Percentiles rank a stretch among this genome's conserved stretches.
phyloP scores from a whole-genome alignment of 2,888 invertebrate genomes.

The Hypomecis atomaria region DNA sequence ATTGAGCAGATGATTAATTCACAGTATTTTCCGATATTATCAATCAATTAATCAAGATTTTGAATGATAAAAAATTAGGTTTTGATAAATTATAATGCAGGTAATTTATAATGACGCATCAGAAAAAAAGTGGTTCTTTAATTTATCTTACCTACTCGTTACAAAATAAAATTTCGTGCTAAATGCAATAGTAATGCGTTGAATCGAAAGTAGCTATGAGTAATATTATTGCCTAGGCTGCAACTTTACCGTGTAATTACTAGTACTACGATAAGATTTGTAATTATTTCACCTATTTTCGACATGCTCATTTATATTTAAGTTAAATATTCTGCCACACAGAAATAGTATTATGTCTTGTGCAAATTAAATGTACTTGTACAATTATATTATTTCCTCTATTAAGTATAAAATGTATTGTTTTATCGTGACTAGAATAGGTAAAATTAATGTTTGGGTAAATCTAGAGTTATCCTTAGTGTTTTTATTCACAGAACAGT shows the following conservation, averaged over 20 bases:
- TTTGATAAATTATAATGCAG: not conserved
- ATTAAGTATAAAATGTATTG: not conserved
- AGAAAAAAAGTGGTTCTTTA: not conserved
- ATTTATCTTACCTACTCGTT: not conserved
- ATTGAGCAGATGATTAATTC: not conserved
- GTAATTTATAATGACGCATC: not conserved
- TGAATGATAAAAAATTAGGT: not conserved
- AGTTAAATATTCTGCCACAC: too few species aligned
- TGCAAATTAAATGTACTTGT: too few species aligned
- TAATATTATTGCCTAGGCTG: too few species aligned
- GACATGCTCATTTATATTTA: too few species aligned
- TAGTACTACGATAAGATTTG: too few species aligned
- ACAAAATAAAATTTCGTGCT: too few species aligned
- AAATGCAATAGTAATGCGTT: too few species aligned
- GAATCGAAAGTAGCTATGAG: too few species aligned
- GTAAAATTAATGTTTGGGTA: constrained; percentile 3
- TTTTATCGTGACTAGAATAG: not conserved
- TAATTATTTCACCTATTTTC: too few species aligned
- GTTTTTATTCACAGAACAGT: not conserved
- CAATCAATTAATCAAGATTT: not conserved
- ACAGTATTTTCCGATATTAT: not conserved
- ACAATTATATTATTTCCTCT: too few species aligned
- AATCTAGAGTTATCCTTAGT: not conserved
- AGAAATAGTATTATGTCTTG: too few species aligned
- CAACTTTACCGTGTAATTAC: too few species aligned